Conservation (phyloP, 2,113 vertebrate genomes). For the Sinocyclocheilus grahami region DNA sequence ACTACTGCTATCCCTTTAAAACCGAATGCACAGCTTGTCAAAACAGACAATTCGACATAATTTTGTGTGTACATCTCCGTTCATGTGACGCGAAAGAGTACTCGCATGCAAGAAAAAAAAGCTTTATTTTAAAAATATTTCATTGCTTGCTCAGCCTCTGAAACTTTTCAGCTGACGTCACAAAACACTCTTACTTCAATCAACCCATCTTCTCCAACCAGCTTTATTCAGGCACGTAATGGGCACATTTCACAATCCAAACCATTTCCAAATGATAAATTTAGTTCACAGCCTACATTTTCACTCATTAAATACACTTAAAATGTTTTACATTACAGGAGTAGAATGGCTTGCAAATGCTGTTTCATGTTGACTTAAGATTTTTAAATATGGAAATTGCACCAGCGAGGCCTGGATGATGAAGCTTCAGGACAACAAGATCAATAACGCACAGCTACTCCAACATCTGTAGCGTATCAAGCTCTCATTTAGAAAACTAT, state of each 20-base stretch:
- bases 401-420: background rate
- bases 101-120: background rate
- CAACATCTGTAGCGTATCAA: conserved; percentile 31
- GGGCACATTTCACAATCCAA: background rate
- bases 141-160: background rate
- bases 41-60: no score
- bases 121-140: background rate
- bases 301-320: background rate
- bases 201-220: background rate
- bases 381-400: conserved; percentile 3
- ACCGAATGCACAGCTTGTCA: no score
- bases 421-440: background rate
- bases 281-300: background rate
- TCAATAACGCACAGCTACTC: background rate
- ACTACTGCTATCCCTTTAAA: no score
- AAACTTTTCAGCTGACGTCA: background rate
- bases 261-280: background rate
- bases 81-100: no score
- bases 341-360: background rate
- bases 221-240: background rate
- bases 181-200: background rate
- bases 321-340: background rate
- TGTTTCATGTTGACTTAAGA: background rate
- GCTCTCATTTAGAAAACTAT: conserved; percentile 15
- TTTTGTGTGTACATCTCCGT: no score